Conservation (phyloP, 1,140 invertebrate genomes). For the Leptopilina clavipes region DNA sequence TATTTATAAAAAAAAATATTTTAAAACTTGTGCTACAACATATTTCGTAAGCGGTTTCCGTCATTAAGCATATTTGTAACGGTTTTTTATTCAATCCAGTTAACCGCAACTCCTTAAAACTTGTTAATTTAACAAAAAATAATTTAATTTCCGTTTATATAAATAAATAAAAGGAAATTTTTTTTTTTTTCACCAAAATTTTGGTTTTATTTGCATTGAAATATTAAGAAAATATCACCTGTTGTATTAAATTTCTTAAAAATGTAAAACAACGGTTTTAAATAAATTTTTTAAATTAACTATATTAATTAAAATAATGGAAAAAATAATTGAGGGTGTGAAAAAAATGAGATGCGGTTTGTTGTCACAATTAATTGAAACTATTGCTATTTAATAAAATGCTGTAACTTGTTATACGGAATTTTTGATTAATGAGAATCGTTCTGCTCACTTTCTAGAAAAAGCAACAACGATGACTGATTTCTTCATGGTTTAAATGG, state of each 20-base stretch:
- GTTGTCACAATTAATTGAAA: neutral
- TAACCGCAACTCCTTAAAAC: neutral
- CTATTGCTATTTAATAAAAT: neutral
- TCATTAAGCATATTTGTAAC: neutral
- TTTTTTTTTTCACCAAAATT: too few species aligned
- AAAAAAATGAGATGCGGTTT: neutral
- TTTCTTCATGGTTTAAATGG: neutral
- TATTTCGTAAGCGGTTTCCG: neutral
- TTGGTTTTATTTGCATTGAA: too few species aligned
- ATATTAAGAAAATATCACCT: too few species aligned
- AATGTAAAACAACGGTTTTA: too few species aligned
- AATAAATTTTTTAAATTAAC: too few species aligned
- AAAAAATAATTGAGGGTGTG: neutral
- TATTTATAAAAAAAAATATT: neutral
- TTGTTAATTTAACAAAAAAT: neutral
- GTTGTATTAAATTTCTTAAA: too few species aligned
- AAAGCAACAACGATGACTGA: neutral
- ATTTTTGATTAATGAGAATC: conserved; percentile 7
- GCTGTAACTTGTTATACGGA: conserved; percentile 7
- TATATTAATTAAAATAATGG: too few species aligned
- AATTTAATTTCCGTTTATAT: too few species aligned
- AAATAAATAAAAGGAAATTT: too few species aligned
- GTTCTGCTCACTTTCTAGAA: neutral
- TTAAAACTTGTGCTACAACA: neutral
- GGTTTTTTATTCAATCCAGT: neutral